Conservation (phyloP, 2,888 invertebrate species). For the Dryadula phaetusa region DNA sequence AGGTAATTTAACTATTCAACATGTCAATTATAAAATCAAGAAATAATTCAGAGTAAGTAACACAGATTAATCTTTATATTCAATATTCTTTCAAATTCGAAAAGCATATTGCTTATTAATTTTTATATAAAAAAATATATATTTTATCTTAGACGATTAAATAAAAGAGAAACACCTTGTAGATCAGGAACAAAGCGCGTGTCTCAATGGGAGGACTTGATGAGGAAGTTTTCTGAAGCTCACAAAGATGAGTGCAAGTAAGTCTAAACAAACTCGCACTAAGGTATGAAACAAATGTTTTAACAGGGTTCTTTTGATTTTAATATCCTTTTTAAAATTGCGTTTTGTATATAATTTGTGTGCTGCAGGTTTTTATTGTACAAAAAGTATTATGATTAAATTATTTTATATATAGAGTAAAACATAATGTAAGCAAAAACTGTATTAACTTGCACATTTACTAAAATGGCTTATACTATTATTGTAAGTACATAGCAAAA, state of each 20-base stretch:
- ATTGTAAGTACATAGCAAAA: no score
- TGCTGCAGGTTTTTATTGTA: no score
- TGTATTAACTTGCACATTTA: no score
- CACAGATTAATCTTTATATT: background rate
- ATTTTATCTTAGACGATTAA: background rate
- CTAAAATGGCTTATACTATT: no score
- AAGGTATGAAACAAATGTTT: background rate
- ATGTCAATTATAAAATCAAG: constrained; percentile 50
- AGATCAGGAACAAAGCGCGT: constrained; percentile 55
- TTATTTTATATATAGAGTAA: no score
- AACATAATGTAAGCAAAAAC: no score
- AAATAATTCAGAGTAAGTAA: constrained; percentile 49
- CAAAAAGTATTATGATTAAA: no score
- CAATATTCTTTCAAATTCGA: background rate
- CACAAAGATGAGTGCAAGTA: constrained; percentile 71
- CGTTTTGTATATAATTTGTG: no score
- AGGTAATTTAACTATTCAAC: background rate
- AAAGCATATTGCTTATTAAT: no score
- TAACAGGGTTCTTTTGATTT: background rate
- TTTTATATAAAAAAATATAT: no score
- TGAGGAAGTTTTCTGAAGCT: constrained; percentile 72
- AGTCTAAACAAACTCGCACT: constrained; percentile 43
- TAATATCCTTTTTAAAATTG: background rate
- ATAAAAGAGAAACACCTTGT: constrained; percentile 15
- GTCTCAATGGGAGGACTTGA: constrained; percentile 72